phyloP scores from a whole-genome alignment of 2,113 vertebrate genomes.

The Benitochromis conjunctus region DNA sequence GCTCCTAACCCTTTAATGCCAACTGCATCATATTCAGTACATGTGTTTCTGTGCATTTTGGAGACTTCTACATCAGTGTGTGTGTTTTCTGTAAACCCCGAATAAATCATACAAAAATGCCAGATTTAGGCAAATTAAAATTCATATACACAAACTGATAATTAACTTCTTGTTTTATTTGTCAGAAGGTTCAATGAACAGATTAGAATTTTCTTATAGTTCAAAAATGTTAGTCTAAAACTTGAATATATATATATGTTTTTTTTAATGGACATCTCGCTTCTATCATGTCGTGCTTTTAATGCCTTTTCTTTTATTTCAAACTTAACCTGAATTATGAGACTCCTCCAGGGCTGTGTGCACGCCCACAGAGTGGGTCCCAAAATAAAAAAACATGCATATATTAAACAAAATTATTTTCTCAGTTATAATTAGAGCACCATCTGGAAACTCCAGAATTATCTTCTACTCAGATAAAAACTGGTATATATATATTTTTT shows the following conservation, averaged over 20 bases:
- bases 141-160: neutral
- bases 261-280: neutral
- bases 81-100: neutral
- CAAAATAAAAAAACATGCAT: neutral
- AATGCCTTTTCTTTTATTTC: neutral
- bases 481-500: no score
- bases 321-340: neutral
- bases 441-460: neutral
- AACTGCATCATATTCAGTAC: neutral
- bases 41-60: neutral
- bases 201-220: neutral
- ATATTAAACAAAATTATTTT: neutral
- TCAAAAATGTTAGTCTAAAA: neutral
- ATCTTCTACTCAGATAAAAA: accelerated
- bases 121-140: neutral
- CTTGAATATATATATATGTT: neutral
- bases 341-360: neutral
- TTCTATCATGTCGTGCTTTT: neutral
- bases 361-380: neutral
- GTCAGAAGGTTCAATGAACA: neutral
- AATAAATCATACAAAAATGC: neutral
- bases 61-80: neutral
- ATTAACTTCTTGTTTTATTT: neutral
- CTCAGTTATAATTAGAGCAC: neutral
- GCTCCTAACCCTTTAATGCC: neutral